These are phyloP conservation scores for Elegia similella DNA, from an alignment of 2,888 invertebrate species.

Conservation along the genomic window DNA sequence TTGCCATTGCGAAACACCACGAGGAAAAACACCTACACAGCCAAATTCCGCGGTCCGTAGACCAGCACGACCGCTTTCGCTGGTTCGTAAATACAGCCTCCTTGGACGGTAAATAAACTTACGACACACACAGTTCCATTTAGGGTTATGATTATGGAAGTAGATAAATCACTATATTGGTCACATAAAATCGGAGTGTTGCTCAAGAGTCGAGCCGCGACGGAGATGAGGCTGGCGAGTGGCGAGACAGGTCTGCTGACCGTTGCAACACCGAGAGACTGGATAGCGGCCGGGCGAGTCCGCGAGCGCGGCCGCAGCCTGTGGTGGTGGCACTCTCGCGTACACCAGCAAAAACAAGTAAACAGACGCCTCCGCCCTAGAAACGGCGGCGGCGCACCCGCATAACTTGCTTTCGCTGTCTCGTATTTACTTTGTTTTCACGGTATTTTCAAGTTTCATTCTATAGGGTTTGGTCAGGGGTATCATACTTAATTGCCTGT, in stretches of 20 bases:
- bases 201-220: slow-evolving; percentile 23
- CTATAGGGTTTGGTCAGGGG: too few relatives aligned
- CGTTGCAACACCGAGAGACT: slow-evolving; percentile 26
- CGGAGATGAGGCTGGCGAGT: slow-evolving; percentile 18
- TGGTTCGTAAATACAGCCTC: slow-evolving; percentile 56
- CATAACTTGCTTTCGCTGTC: slow-evolving; percentile 66
- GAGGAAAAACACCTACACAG: slow-evolving; percentile 66
- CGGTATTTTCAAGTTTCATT: slow-evolving; percentile 11
- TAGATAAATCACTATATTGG: slow-evolving; percentile 13
- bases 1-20: slow-evolving; percentile 74
- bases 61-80: slow-evolving; percentile 70
- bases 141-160: slow-evolving; percentile 9
- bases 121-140: slow-evolving; percentile 13
- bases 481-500: too few relatives aligned
- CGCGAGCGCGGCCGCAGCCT: slow-evolving; percentile 27
- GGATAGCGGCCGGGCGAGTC: slow-evolving; percentile 19
- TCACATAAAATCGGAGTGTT: slow-evolving; percentile 19
- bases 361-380: slow-evolving; percentile 54
- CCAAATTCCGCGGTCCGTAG: slow-evolving; percentile 55
- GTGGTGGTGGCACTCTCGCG: slow-evolving; percentile 30
- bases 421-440: slow-evolving; percentile 36
- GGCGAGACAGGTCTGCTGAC: slow-evolving; percentile 30
- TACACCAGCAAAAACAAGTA: slow-evolving; percentile 40
- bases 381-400: slow-evolving; percentile 45
- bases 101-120: slow-evolving; percentile 20